Base-by-base conservation (phyloP, 2,888 invertebrate species). In the Neoscelio sp. region DNA sequence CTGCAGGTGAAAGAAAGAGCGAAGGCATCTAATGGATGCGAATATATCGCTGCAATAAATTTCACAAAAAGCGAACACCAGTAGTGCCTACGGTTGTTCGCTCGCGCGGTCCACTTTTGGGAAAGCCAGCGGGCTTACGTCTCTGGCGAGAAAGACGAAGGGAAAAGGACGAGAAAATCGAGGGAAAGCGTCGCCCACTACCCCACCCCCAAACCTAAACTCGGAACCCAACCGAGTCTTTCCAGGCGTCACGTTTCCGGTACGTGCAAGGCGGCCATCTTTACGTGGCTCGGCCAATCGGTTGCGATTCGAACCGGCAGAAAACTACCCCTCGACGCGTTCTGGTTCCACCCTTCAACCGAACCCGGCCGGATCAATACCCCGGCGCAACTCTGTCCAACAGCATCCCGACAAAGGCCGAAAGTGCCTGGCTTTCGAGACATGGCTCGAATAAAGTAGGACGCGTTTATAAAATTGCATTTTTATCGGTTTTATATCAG, bases 41-140 rank as follows among this genome's bases (percentile, higher is more conserved):
- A 90, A 90, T 90, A 90, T 90, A 90, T 90, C 87, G 89, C 87
- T 35, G 90, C 85, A 89, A 90, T 90, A 90, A 90, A 90, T 89
- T 90, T 87, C 84, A 85, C 86, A 89, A 90, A 89, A 89, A 90
- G 86, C 86, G 77, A 80, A 64, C 75, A 75, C 78, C n/a, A 80
- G 77, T 77, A 62, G 80, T 78, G 56, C 40, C 68, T 50, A 42
- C 56, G 77, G 74, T 67, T 71, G 70, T 70, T 71, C 71, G 38
- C 38, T 10, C 28, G 50, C 62, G 65, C 54, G 65, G 81, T 82
- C 62, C 73, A 75, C 75, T 73, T 74, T 73, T 74, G 80, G 81
- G 70, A 76, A 78, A 80, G 83, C 78, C 82, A 50, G 56, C 79
- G 82, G 83, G 83, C 84, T 85, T 78, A 84, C 77, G 84, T 84